Evolutionary conservation across 2,888 invertebrate species (phyloP).

Genomic region (Leucophenga montana): DNA sequence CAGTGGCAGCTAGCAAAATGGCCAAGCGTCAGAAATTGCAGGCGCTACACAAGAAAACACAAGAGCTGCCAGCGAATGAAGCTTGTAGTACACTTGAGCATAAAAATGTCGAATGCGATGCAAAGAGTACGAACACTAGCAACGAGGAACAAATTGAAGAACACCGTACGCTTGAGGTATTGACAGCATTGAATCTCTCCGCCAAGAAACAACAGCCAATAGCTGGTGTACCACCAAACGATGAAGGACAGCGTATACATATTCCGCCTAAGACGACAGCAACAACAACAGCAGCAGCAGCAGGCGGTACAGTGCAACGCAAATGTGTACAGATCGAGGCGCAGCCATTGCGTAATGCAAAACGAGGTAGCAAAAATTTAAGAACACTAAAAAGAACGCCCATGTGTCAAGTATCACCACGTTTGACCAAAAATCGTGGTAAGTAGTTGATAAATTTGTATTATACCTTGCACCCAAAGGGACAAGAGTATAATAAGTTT

Average conservation of each 20-base stretch:
- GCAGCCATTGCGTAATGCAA: conserved; percentile 31
- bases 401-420: conserved; percentile 45
- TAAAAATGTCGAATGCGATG: neutral
- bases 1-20: conserved; percentile 34
- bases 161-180: conserved; percentile 59
- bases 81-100: too few relatives aligned
- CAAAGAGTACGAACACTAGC: conserved; percentile 18
- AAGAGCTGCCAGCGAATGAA: neutral
- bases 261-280: neutral
- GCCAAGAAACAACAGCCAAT: conserved; percentile 57
- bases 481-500: too few relatives aligned
- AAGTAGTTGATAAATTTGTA: neutral
- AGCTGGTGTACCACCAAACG: neutral
- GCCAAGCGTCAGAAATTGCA: conserved; percentile 42
- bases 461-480: too few relatives aligned
- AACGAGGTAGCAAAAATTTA: too few relatives aligned
- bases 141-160: conserved; percentile 25
- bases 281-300: too few relatives aligned
- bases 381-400: conserved; percentile 21
- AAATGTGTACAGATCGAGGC: conserved; percentile 59
- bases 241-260: neutral
- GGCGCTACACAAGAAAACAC: conserved; percentile 39
- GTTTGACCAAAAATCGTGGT: conserved; percentile 34
- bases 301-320: conserved; percentile 40
- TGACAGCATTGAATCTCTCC: conserved; percentile 69